These are phyloP conservation scores for Colistium nudipinnis DNA, from an alignment of 2,113 vertebrate species.

Conservation along the genomic window DNA sequence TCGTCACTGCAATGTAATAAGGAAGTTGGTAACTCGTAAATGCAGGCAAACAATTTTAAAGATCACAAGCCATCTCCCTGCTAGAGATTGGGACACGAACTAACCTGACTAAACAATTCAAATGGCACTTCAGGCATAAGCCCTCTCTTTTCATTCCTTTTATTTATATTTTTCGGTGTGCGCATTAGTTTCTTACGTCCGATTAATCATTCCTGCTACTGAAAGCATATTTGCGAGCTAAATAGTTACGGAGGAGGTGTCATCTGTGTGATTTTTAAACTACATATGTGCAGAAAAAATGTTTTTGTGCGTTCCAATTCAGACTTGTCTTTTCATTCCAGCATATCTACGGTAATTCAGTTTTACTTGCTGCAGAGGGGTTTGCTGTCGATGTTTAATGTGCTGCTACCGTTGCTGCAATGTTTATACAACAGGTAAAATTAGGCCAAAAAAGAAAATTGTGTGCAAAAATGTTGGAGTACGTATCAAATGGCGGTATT, in stretches of 20 bases:
- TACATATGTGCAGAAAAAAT: constrained; percentile 2
- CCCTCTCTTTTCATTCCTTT: neutral
- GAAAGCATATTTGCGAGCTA: constrained; percentile 8
- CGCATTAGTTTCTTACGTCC: constrained; percentile 21
- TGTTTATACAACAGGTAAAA: constrained; percentile 4
- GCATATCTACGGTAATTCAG: neutral
- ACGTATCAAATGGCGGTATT: constrained; percentile 16
- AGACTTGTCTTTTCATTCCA: constrained; percentile 9
- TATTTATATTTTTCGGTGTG: constrained; percentile 31
- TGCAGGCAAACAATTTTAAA: constrained; percentile 15
- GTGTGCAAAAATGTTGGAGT: neutral
- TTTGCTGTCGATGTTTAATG: constrained; percentile 1
- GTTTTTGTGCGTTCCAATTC: constrained; percentile 15
- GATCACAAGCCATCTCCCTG: neutral
- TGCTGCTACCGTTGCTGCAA: neutral
- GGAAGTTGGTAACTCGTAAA: constrained; percentile 3
- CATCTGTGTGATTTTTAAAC: constrained; percentile 8
- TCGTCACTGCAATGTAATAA: constrained; percentile 17
- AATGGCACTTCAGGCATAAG: neutral
- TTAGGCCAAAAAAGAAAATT: constrained; percentile 16
- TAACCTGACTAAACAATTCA: neutral
- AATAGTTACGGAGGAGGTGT: neutral
- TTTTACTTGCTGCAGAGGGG: constrained; percentile 10
- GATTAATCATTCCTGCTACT: constrained; percentile 49
- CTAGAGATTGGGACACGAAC: neutral